Percentiles rank a stretch among this genome's conserved stretches.
These are phyloP conservation scores for Bicyclus anynana DNA, from an alignment of 1,140 invertebrate genomes.

Conservation along the genomic window DNA sequence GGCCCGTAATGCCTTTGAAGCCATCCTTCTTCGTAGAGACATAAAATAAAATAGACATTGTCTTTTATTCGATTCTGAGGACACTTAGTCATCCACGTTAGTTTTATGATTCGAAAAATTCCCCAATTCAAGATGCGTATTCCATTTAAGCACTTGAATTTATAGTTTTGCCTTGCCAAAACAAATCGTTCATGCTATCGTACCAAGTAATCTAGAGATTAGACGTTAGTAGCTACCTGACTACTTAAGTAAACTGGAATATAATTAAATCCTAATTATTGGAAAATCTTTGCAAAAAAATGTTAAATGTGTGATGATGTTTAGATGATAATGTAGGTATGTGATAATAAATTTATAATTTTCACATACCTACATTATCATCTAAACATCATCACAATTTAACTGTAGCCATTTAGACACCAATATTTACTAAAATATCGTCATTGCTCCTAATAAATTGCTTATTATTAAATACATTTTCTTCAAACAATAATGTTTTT, in stretches of 20 bases:
- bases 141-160: not conserved
- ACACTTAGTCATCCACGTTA: not conserved
- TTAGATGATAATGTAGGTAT: too few species aligned
- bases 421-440: not conserved
- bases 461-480: not conserved
- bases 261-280: too few species aligned
- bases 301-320: too few species aligned
- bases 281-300: too few species aligned
- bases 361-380: too few species aligned
- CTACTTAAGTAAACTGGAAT: too few species aligned
- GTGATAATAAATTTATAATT: too few species aligned
- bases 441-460: not conserved
- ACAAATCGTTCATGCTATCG: not conserved
- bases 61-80: constrained; percentile 12
- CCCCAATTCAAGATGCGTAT: not conserved
- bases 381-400: too few species aligned
- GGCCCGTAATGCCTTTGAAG: constrained; percentile 52
- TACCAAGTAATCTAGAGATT: too few species aligned
- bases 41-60: constrained; percentile 20
- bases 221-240: too few species aligned
- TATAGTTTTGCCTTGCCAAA: not conserved
- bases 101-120: not conserved
- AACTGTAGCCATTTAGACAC: too few species aligned
- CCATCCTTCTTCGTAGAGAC: constrained; percentile 23
- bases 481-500: not conserved